Conservation (phyloP, 2,797 vertebrate genomes). For the Okamejei kenojei region DNA sequence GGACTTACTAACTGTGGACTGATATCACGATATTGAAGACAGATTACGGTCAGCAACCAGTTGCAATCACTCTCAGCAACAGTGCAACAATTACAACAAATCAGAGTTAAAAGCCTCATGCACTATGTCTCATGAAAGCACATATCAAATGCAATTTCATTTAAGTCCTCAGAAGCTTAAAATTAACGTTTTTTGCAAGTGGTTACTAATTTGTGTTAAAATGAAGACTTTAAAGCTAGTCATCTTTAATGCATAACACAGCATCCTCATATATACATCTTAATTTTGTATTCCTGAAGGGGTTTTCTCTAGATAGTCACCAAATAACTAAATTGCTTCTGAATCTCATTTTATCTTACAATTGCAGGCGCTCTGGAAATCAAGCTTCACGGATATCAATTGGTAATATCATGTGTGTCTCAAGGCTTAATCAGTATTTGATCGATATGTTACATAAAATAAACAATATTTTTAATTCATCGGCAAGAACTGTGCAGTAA, state of each 20-base stretch:
- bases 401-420: not conserved
- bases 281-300: not conserved
- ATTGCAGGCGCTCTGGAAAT: not conserved
- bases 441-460: conserved; percentile 18
- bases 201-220: not conserved
- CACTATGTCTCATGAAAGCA: not conserved
- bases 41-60: not conserved
- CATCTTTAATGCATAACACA: not conserved
- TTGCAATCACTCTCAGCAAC: not conserved
- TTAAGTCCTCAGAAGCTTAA: not conserved
- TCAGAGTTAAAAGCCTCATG: not conserved
- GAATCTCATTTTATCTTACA: not conserved
- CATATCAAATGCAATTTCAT: not conserved
- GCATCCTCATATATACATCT: not conserved
- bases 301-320: not conserved
- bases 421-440: not conserved
- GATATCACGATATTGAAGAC: not conserved
- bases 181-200: not conserved
- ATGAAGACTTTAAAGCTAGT: not conserved
- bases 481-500: not conserved
- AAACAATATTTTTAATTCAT: not conserved
- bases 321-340: not conserved
- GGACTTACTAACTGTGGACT: not conserved
- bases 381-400: not conserved
- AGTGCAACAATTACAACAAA: not conserved